These are phyloP conservation scores for Rhinella marina DNA, from an alignment of 2,797 vertebrate species.

Conservation along the genomic window DNA sequence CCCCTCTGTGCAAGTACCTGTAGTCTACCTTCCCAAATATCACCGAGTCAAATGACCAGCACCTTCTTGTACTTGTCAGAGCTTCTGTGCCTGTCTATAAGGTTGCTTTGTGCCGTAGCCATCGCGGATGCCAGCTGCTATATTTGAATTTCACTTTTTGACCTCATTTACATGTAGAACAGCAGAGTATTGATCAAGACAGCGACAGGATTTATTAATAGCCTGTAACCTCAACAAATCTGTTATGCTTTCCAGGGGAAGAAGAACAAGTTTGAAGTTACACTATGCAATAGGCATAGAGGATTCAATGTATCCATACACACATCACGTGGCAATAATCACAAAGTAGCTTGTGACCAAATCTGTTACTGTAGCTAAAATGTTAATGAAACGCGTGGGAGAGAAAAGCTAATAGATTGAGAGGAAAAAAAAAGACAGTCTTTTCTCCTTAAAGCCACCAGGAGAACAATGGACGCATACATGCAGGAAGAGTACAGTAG, in stretches of 20 bases:
- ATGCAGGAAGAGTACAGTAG: constrained; percentile 32
- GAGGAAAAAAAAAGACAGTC: neutral
- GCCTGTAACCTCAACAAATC: neutral
- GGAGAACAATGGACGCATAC: constrained; percentile 51
- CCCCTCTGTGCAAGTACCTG: neutral
- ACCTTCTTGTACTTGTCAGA: neutral
- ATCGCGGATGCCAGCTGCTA: constrained; percentile 13
- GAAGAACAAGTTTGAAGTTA: neutral
- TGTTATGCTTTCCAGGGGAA: constrained; percentile 1
- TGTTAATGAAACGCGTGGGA: neutral
- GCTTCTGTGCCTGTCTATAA: neutral
- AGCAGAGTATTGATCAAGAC: constrained; percentile 36
- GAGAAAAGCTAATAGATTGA: no score
- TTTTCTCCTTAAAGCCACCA: constrained; percentile 3
- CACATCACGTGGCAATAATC: neutral
- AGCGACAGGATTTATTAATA: constrained; percentile 7
- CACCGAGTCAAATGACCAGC: neutral
- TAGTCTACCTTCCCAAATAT: neutral
- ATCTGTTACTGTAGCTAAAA: neutral
- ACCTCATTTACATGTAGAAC: constrained; percentile 37
- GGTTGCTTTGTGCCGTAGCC: neutral
- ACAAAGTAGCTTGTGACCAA: neutral
- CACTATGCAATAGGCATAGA: neutral
- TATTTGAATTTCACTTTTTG: constrained; percentile 44
- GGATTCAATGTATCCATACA: neutral